A percentile compares a stretch with the other conserved stretches of the same genome.
Evolutionary conservation across 37 sponge, comb jelly and placozoan species (phyloP).

Genomic region (Hormiphora californensis): DNA sequence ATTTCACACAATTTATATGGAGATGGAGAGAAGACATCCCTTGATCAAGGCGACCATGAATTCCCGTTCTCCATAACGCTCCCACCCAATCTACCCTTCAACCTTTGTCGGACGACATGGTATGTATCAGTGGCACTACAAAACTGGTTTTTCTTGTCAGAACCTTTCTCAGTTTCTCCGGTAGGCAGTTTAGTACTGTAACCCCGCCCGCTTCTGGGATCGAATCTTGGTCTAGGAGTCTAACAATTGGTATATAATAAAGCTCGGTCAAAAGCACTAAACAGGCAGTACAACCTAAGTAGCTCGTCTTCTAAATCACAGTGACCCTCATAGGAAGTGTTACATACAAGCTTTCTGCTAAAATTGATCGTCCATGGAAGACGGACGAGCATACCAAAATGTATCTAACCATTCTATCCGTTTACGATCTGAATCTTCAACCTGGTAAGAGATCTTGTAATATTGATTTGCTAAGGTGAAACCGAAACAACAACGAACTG

Average conservation of each 20-base stretch:
- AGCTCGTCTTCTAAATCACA: no score
- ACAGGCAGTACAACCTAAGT: neutral
- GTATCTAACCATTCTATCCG: neutral
- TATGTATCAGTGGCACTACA: no score
- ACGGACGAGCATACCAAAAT: neutral
- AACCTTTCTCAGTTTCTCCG: no score
- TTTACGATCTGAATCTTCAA: neutral
- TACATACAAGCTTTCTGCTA: neutral
- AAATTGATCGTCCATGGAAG: slow-evolving; percentile 1
- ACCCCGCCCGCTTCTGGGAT: no score
- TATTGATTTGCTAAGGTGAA: neutral
- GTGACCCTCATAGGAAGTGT: neutral
- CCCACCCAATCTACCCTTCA: neutral
- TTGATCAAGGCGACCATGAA: neutral
- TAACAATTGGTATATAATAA: neutral
- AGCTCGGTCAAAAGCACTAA: neutral
- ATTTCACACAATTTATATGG: neutral
- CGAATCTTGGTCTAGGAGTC: no score
- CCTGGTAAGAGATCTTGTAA: neutral
- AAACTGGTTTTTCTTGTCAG: no score
- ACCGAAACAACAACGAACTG: no score
- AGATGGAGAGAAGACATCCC: neutral
- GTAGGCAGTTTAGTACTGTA: no score
- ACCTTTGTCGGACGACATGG: neutral
- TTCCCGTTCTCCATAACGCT: neutral